A percentile compares a stretch with the other conserved stretches of the same genome.
Evolutionary conservation across 2,113 vertebrate species (phyloP).

Genomic region (Calidris pugnax): DNA sequence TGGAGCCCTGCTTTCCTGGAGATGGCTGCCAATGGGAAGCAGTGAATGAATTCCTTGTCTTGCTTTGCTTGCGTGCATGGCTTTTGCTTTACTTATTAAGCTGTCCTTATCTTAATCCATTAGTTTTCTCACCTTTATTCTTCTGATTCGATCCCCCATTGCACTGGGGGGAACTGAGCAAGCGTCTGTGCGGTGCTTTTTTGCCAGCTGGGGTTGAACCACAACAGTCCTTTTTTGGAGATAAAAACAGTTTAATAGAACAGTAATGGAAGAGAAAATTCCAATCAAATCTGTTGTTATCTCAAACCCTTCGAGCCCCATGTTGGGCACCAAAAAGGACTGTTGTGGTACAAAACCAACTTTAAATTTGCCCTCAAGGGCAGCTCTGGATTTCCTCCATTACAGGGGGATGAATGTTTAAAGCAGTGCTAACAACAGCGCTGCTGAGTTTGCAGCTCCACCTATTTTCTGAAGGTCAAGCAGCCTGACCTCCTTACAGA

Average conservation of each 20-base stretch:
- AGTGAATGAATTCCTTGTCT: background rate
- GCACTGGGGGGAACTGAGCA: background rate
- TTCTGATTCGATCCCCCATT: background rate
- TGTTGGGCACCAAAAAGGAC: background rate
- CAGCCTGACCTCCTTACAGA: background rate
- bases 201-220: background rate
- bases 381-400: background rate
- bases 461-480: background rate
- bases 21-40: background rate
- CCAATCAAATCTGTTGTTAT: background rate
- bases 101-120: background rate
- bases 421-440: background rate
- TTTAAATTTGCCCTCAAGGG: background rate
- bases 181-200: background rate
- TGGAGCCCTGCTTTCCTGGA: background rate
- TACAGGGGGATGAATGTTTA: background rate
- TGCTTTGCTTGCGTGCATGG: background rate
- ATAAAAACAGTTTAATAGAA: background rate
- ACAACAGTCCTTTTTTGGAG: background rate
- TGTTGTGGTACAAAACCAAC: background rate
- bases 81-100: background rate
- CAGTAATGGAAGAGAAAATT: background rate
- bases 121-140: background rate
- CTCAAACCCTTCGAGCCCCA: background rate
- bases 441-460: constrained; percentile 10